A percentile compares a stretch with the other conserved stretches of the same genome.
phyloP scores from a whole-genome alignment of 1,140 invertebrate genomes.

The Apolygus lucorum region DNA sequence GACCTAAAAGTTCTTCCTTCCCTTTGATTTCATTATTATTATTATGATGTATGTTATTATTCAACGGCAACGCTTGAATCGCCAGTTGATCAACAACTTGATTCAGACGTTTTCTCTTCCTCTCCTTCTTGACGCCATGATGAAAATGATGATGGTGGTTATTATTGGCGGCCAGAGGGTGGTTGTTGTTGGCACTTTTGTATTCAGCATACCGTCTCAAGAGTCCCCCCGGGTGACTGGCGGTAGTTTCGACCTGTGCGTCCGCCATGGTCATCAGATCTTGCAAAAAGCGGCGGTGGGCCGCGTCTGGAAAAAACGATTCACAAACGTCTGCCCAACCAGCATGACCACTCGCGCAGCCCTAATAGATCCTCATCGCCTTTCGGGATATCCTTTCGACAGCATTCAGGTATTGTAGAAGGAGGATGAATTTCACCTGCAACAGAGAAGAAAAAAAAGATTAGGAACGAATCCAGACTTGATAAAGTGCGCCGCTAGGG shows the following conservation, averaged over 20 bases:
- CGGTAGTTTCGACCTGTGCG: slow-evolving; percentile 46
- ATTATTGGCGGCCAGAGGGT: slow-evolving; percentile 43
- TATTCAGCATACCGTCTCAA: slow-evolving; percentile 46
- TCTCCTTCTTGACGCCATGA: slow-evolving; percentile 40
- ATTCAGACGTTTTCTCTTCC: slow-evolving; percentile 63
- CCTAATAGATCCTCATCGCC: neutral
- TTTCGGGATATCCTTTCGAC: neutral
- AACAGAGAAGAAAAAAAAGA: slow-evolving; percentile 4
- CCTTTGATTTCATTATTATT: slow-evolving; percentile 36
- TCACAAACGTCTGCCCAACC: neutral
- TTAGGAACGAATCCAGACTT: neutral
- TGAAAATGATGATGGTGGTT: slow-evolving; percentile 25
- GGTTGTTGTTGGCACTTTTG: slow-evolving; percentile 55
- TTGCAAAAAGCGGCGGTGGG: neutral
- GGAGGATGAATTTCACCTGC: slow-evolving; percentile 3
- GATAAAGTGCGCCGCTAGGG: neutral
- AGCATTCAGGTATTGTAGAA: neutral
- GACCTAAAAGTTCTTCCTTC: slow-evolving; percentile 26
- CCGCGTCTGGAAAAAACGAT: neutral
- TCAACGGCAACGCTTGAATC: slow-evolving; percentile 40
- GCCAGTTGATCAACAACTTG: slow-evolving; percentile 62
- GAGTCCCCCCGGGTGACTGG: slow-evolving; percentile 40
- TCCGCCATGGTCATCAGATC: slow-evolving; percentile 57
- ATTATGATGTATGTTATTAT: slow-evolving; percentile 36
- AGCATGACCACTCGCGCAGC: neutral